phyloP scores from a whole-genome alignment of 2,113 vertebrate species.

The Ailuropoda melanoleuca region DNA sequence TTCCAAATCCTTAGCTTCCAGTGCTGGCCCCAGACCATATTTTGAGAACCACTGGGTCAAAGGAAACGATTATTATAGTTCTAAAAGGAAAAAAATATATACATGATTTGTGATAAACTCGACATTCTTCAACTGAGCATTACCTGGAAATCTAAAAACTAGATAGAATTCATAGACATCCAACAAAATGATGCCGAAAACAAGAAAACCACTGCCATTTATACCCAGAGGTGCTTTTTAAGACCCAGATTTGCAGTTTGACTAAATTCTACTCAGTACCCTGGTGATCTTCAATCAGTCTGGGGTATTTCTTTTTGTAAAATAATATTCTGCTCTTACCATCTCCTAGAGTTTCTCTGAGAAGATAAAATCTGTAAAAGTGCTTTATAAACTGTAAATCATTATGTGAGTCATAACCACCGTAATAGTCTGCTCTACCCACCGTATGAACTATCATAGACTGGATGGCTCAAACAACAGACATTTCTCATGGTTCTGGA shows the following conservation, averaged over 20 bases:
- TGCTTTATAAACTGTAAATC: neutral
- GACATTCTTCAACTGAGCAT: neutral
- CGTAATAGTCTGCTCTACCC: neutral
- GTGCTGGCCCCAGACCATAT: neutral
- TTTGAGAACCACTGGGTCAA: neutral
- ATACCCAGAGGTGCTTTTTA: neutral
- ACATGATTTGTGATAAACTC: neutral
- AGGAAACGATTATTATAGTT: neutral
- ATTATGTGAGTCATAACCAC: neutral
- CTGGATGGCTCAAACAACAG: neutral
- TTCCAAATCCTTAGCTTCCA: neutral
- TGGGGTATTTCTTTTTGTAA: conserved; percentile 17
- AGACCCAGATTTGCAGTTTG: neutral
- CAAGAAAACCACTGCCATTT: neutral
- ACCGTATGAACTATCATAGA: neutral
- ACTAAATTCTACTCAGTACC: neutral
- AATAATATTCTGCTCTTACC: neutral
- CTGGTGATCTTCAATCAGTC: neutral
- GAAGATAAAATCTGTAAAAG: neutral
- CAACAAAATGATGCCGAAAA: neutral
- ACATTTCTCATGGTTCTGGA: neutral
- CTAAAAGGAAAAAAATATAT: neutral
- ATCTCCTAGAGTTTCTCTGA: neutral
- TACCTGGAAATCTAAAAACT: neutral
- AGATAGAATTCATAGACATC: neutral